Conservation (phyloP, 1,140 invertebrate species). For the Branchinecta lynchi region DNA sequence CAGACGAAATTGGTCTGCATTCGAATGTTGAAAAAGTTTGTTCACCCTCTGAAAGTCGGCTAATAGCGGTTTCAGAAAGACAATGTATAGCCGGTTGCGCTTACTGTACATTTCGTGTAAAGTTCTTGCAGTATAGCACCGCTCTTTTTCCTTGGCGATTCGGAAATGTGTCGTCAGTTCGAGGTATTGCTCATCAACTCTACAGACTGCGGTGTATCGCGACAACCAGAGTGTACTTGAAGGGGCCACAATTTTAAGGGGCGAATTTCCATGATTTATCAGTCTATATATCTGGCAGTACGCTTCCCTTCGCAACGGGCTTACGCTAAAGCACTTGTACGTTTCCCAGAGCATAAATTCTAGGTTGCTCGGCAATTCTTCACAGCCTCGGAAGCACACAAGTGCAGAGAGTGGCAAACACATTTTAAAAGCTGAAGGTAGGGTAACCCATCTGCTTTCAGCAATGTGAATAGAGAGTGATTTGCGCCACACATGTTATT, state of each 20-base stretch:
- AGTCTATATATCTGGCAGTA: no score
- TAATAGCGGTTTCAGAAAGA: constrained; percentile 6
- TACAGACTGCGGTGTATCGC: not conserved
- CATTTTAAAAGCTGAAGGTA: constrained; percentile 1
- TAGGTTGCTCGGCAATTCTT: no score
- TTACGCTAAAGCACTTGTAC: no score
- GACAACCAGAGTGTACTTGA: no score
- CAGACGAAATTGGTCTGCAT: constrained; percentile 6
- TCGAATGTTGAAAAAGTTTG: constrained; percentile 2
- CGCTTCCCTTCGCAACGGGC: no score
- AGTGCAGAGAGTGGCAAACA: not conserved
- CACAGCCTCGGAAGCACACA: not conserved
- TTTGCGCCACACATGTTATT: constrained; percentile 6
- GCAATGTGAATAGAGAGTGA: not conserved
- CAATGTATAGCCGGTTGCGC: constrained; percentile 8
- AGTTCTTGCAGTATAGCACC: constrained; percentile 5
- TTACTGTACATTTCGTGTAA: constrained; percentile 9
- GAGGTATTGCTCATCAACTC: constrained; percentile 5
- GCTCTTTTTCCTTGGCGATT: constrained; percentile 5
- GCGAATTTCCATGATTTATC: no score
- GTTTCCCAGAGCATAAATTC: no score
- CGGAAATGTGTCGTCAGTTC: constrained; percentile 8
- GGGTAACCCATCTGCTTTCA: constrained; percentile 4
- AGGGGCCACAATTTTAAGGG: no score
- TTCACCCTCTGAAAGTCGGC: constrained; percentile 1